A percentile compares a stretch with the other conserved stretches of the same genome.
Conservation (phyloP, 2,888 invertebrate genomes). For the Erynnis tages region DNA sequence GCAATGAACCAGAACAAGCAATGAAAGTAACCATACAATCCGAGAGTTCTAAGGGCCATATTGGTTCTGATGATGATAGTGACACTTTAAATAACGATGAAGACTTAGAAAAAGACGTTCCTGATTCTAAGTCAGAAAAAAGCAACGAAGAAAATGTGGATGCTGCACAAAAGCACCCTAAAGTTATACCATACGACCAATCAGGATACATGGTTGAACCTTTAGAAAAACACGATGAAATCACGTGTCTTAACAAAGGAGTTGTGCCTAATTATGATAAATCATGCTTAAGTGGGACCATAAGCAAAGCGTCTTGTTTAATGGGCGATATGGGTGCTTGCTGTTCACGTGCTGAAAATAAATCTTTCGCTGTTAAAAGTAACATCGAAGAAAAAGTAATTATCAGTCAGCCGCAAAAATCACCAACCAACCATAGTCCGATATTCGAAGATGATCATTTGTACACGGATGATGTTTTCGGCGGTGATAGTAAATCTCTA, state of each 20-base stretch:
- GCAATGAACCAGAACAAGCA: slow-evolving; percentile 88
- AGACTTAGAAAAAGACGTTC: slow-evolving; percentile 79
- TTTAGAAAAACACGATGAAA: slow-evolving; percentile 64
- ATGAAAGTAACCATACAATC: slow-evolving; percentile 86
- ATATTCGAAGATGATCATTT: slow-evolving; percentile 82
- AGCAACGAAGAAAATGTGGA: slow-evolving; percentile 46
- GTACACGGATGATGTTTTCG: slow-evolving; percentile 83
- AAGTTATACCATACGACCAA: slow-evolving; percentile 73
- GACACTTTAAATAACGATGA: slow-evolving; percentile 85
- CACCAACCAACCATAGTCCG: slow-evolving; percentile 82
- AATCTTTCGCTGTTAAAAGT: slow-evolving; percentile 59
- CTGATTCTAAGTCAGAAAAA: slow-evolving; percentile 72
- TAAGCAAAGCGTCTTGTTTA: slow-evolving; percentile 71
- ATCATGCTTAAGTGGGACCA: slow-evolving; percentile 72
- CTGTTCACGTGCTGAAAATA: slow-evolving; percentile 67
- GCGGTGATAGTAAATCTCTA: slow-evolving; percentile 81
- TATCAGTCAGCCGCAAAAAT: slow-evolving; percentile 82
- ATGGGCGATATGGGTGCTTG: slow-evolving; percentile 73
- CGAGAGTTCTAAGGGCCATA: slow-evolving; percentile 85
- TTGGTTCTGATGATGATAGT: slow-evolving; percentile 86
- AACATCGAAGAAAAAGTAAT: slow-evolving; percentile 79
- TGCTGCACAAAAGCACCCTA: slow-evolving; percentile 56
- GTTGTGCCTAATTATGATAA: slow-evolving; percentile 73
- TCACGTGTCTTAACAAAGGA: slow-evolving; percentile 60
- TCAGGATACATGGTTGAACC: slow-evolving; percentile 78